These are phyloP conservation scores for Regulus satrapa DNA, from an alignment of 2,113 vertebrate species.

Conservation along the genomic window DNA sequence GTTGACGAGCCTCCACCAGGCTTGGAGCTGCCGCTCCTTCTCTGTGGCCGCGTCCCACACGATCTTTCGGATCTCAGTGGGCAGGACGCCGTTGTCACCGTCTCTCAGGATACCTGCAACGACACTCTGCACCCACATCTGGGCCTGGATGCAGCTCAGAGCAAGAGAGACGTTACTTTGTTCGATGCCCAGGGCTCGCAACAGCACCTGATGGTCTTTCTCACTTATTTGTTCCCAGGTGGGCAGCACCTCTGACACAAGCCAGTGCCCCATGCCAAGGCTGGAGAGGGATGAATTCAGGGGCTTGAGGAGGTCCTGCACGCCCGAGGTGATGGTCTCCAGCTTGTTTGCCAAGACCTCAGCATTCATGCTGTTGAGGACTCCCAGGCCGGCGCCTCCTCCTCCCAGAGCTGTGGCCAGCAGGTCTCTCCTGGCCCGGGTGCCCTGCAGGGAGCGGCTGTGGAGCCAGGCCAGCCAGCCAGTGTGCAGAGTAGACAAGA, in stretches of 20 bases:
- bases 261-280: conserved; percentile 61
- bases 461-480: conserved; percentile 52
- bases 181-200: background rate
- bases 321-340: background rate
- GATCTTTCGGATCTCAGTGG: conserved; percentile 47
- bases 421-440: conserved; percentile 41
- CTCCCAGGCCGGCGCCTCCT: background rate
- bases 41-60: conserved; percentile 39
- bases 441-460: conserved; percentile 38
- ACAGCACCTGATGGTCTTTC: conserved; percentile 42
- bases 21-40: conserved; percentile 57
- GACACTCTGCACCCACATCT: conserved; percentile 63
- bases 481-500: conserved; percentile 7
- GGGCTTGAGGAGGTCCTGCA: conserved; percentile 30
- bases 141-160: conserved; percentile 65
- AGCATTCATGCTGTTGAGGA: conserved; percentile 40
- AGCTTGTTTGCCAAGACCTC: conserved; percentile 57
- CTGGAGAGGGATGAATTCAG: conserved; percentile 49
- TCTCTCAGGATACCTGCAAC: conserved; percentile 64
- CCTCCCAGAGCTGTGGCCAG: conserved; percentile 23
- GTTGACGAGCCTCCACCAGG: conserved; percentile 62
- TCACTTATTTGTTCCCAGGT: conserved; percentile 43
- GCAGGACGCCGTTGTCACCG: background rate
- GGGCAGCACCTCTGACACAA: conserved; percentile 44
- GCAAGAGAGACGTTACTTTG: conserved; percentile 53